A percentile compares a stretch with the other conserved stretches of the same genome.
Conservation (phyloP, 53 echinoderm and acorn worm species). For the Holothuria leucospilota region DNA sequence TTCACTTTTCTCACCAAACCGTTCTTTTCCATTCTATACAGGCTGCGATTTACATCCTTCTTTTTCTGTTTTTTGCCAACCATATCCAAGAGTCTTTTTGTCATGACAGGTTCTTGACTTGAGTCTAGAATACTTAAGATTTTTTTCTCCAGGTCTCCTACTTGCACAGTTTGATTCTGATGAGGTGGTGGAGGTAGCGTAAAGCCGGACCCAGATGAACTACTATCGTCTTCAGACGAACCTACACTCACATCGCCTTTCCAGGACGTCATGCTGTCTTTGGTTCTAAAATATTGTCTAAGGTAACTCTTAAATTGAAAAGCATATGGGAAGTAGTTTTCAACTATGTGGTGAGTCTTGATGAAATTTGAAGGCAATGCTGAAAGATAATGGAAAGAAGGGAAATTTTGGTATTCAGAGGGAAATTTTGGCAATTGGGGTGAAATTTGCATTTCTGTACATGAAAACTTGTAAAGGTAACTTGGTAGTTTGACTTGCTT, state of each 20-base stretch:
- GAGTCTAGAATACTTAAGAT: not conserved
- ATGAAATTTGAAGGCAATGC: not conserved
- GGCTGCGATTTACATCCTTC: slow-evolving; percentile 88
- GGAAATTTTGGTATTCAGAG: not conserved
- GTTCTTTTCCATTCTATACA: slow-evolving; percentile 84
- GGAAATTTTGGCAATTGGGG: too few relatives aligned
- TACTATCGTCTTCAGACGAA: not conserved
- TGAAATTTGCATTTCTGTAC: too few relatives aligned
- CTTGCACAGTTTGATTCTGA: not conserved
- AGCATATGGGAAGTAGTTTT: too few relatives aligned
- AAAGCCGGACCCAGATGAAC: not conserved
- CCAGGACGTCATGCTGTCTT: not conserved
- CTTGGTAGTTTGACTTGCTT: too few relatives aligned
- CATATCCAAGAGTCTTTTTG: slow-evolving; percentile 78
- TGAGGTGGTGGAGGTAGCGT: slow-evolving; percentile 15
- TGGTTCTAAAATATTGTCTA: too few relatives aligned
- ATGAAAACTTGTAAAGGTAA: too few relatives aligned
- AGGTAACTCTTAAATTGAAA: too few relatives aligned
- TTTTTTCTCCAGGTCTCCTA: not conserved
- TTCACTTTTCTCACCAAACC: slow-evolving; percentile 81
- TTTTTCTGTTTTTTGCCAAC: slow-evolving; percentile 78
- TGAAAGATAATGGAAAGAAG: not conserved
- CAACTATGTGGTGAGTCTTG: too few relatives aligned
- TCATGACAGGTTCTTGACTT: not conserved
- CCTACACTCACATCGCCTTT: not conserved